Percentiles rank a stretch among this genome's conserved stretches.
Conservation (phyloP, 2,888 invertebrate species). For the Epistrophe grossulariae region DNA sequence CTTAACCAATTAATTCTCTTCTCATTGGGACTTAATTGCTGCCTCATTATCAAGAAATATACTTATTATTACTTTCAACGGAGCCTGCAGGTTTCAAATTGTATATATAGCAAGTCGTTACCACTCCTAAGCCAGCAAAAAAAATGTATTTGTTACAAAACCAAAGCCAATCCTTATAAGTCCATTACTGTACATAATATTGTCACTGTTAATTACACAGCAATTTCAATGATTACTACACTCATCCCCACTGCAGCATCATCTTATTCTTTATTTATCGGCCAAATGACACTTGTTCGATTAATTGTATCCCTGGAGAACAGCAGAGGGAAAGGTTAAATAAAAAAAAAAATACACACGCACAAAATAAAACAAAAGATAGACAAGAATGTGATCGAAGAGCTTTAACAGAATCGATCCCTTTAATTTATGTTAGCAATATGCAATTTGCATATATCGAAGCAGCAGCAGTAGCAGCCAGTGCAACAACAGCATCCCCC, state of each 20-base stretch:
- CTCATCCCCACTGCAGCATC: slow-evolving; percentile 32
- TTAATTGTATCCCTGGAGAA: slow-evolving; percentile 64
- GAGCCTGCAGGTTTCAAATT: slow-evolving; percentile 10
- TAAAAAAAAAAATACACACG: not conserved
- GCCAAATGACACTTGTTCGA: slow-evolving; percentile 73
- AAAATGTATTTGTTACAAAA: not conserved
- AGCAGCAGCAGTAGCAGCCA: not conserved
- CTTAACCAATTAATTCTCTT: slow-evolving; percentile 7
- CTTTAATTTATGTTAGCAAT: slow-evolving; percentile 70
- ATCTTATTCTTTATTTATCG: slow-evolving; percentile 67
- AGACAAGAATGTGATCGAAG: slow-evolving; percentile 4
- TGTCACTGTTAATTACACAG: slow-evolving; percentile 69
- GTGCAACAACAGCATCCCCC: not conserved
- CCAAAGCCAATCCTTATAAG: slow-evolving; percentile 41
- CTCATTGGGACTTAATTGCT: slow-evolving; percentile 23
- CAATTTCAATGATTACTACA: slow-evolving; percentile 65
- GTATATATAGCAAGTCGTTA: not conserved
- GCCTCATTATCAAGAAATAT: slow-evolving; percentile 27
- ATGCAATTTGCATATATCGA: slow-evolving; percentile 72
- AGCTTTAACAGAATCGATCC: slow-evolving; percentile 34
- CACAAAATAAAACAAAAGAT: not conserved
- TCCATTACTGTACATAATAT: slow-evolving; percentile 53
- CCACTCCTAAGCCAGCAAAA: not conserved
- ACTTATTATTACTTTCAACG: slow-evolving; percentile 10
- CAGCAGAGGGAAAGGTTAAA: not conserved